Evolutionary conservation across 2,113 vertebrate genomes (phyloP), one percentile per base, ranked within the genome.

Genomic region (Cranoglanis bouderius): DNA sequence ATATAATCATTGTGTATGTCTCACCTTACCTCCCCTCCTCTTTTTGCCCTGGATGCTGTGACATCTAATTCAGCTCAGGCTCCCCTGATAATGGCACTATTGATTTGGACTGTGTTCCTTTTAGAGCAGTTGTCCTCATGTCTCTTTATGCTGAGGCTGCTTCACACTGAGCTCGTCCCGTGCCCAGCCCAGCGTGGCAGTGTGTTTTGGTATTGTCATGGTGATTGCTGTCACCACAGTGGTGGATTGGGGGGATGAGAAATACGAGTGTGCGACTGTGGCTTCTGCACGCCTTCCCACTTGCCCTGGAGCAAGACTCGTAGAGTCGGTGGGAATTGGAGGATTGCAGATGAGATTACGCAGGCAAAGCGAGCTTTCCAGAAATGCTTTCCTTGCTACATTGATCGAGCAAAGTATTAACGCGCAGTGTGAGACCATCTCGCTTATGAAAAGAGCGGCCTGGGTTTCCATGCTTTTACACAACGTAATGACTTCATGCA

Each of bases 21-120:
- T 75, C 93, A 92, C 57, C 65, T 55, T 92, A 92, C 57, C 74
- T 84, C 85, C 72, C 89, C 89, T 53, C 16, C 43, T 49, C 40
- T 46, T 91, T 90, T 88, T 92, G 92, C 91, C 91, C 92, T 89
- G 12, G 80, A 90, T 86, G 90, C 87, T 75, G 84, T 93, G 93
- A 94, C 94, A 94, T 93, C 92, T 93, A 92, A 94, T 95, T 95
- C 93, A 93, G 92, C 91, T 86, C 87, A 55, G 90, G 85, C 91
- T 89, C 19, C 19, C 81, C 88, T 90, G 92, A 92, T 95, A 94
- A 95, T 94, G 91, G 90, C 92, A 90, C 70, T 95, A 94, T 94
- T 91, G 94, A 95, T 94, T 91, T 89, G 70, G 88, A 90, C 91
- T 90, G 88, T 89, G 85, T 92, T 92, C 90, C 89, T 84, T 85